These are phyloP conservation scores for Anguilla megastoma DNA, from an alignment of 2,797 vertebrate genomes.

Conservation along the genomic window DNA sequence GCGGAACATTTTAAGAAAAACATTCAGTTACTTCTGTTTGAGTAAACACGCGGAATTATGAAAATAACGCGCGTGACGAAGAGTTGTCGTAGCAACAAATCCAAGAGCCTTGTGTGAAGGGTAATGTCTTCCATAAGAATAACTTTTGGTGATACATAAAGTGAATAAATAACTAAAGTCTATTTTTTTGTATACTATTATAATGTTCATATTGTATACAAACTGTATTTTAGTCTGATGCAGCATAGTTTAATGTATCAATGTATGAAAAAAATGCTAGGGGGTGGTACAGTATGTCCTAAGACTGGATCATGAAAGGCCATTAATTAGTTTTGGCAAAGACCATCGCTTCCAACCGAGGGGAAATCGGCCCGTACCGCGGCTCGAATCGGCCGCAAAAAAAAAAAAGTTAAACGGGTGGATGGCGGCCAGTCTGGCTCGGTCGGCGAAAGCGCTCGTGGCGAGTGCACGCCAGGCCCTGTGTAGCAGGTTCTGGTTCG, in stretches of 20 bases:
- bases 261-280: background rate
- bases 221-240: background rate
- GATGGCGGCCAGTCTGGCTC: background rate
- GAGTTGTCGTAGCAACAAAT: background rate
- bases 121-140: background rate
- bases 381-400: background rate
- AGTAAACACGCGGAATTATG: background rate
- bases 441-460: background rate
- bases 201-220: no score
- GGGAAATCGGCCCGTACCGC: background rate
- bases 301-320: background rate
- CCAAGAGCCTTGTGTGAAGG: background rate
- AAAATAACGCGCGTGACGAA: background rate
- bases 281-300: background rate
- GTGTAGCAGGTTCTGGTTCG: no score
- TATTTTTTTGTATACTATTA: background rate
- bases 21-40: slow-evolving; percentile 3
- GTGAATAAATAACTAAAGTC: background rate
- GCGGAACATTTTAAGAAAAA: background rate
- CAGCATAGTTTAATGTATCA: background rate
- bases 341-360: background rate
- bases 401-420: background rate
- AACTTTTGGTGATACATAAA: background rate
- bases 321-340: background rate
- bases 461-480: background rate